Base-by-base conservation (phyloP, 2,797 vertebrate genomes). In the Sebastiscus albofasciatus region DNA sequence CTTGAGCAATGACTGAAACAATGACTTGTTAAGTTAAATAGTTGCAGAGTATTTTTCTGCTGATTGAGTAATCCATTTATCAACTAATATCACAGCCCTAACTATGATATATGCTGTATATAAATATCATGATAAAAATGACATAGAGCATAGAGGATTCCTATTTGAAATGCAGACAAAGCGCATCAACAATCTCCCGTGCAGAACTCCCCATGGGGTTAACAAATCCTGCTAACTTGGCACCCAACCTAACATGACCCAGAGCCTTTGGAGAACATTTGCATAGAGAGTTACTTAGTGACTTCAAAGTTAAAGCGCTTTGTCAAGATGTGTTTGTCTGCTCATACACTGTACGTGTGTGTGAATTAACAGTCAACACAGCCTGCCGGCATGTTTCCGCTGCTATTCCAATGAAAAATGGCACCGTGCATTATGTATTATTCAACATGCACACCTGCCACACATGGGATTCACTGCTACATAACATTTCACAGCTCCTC, bases 361-460 rank as follows among this genome's bases (percentile, higher is more conserved):
- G 18, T 74, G n/a, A 69, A 77, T 85, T 36, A 79, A 74, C 60
- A 60, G 55, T 74, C 75, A 69, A 6, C 66, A 55, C 33, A 22
- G n/a, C 31, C 75, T 56, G 27, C 65, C 9, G 4, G 64, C 33
- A 49, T 46, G 64, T 67, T 46, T 77, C 54, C 36, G 11, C 10
- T 67, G 68, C 65, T 58, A 49, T 90, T 87, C 56, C 77, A 71
- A 52, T 81, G 74, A 85, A 86, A 86, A 87, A 83, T 69, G 42
- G 39, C 79, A 84, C 46, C 22, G 16, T 64, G 68, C 42, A 5
- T 74, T 34, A 81, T 89, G 69, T 61, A 80, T 88, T 89, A 87
- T 88, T 90, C 80, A 89, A 76, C 60, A 81, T 67, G 69, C 78
- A 71, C 86, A 89, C 74, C 81, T 89, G 87, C 74, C 85, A 88